Base-by-base conservation (phyloP, 2,113 vertebrate genomes). In the Embiotoca jacksoni region DNA sequence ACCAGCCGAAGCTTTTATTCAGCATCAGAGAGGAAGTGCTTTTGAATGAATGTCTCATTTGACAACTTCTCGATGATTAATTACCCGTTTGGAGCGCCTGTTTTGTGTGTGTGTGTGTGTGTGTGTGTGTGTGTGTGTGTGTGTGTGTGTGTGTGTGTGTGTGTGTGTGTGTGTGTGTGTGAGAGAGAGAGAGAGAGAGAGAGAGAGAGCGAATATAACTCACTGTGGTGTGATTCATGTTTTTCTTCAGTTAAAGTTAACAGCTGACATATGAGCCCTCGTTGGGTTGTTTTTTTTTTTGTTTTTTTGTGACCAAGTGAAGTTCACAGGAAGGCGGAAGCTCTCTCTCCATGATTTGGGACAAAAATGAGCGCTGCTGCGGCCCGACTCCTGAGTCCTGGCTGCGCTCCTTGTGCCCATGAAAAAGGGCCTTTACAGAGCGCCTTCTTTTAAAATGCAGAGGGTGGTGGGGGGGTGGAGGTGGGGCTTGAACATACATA, bases 401-500 rank as follows among this genome's bases (percentile, higher is more conserved):
- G 92, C 93, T 90, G 69, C 54, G 10, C 54, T 91, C 92, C 90
- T 90, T 75, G 88, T 81, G 75, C 75, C 78, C 88, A 91, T 88
- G 88, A 93, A 92, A 91, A 93, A 92, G 89, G 71, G 75, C 76
- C 78, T 90, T 90, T 80, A 93, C 81, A 90, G 64, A 92, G 86
- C 2, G 78, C 72, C 80, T 81, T 89, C 82, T 88, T 91, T 88
- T 74, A 88, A 91, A 89, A 88, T 69, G 67, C 72, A 32, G 64
- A 54, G 72, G 74, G 82, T 54, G 80, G 50, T 10, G 73, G 71
- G 47, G 69, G 60, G 65, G 78, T 87, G 89, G 92, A 92, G 94
- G 94, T 90, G 93, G 94, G 87, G 93, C 92, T 93, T 92, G 83
- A 90, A 89, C 87, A 89, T 89, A 91, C 89, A 93, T 92, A 93